Evolutionary conservation across 2,113 vertebrate genomes (phyloP).

Genomic region (Euleptes europaea): DNA sequence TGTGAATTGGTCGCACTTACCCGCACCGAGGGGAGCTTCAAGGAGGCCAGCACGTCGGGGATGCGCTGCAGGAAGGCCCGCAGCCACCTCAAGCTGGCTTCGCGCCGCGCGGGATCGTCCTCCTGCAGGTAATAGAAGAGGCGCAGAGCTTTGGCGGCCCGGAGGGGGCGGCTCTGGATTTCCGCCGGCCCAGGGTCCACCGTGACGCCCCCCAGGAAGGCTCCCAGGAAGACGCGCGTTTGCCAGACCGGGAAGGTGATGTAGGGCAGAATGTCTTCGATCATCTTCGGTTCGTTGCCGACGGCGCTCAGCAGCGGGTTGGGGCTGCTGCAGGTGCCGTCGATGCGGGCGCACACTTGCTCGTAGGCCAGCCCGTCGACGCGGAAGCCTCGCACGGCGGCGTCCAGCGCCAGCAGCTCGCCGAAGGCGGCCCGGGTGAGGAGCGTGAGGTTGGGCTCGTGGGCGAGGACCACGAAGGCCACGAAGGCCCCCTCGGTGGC

Average conservation of each 20-base stretch:
- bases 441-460: constrained; percentile 33
- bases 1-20: background rate
- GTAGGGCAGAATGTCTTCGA: background rate
- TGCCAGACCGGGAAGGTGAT: constrained; percentile 65
- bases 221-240: constrained; percentile 43
- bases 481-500: constrained; percentile 66
- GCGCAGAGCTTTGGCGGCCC: constrained; percentile 67
- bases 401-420: constrained; percentile 71
- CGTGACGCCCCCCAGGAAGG: constrained; percentile 66
- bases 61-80: constrained; percentile 60
- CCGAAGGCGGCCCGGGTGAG: constrained; percentile 50
- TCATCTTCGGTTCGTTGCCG: rapidly evolving
- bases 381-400: constrained; percentile 51
- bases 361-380: background rate
- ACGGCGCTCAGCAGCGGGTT: constrained; percentile 45
- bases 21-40: background rate
- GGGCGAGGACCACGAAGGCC: constrained; percentile 67
- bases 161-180: background rate
- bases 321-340: background rate
- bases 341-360: constrained; percentile 11
- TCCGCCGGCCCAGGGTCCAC: rapidly evolving
- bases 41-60: constrained; percentile 8
- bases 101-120: background rate
- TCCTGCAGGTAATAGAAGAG: constrained; percentile 75
- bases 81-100: constrained; percentile 68